These are phyloP conservation scores for Pyrocoelia pectoralis DNA, from an alignment of 2,888 invertebrate genomes.

Conservation along the genomic window DNA sequence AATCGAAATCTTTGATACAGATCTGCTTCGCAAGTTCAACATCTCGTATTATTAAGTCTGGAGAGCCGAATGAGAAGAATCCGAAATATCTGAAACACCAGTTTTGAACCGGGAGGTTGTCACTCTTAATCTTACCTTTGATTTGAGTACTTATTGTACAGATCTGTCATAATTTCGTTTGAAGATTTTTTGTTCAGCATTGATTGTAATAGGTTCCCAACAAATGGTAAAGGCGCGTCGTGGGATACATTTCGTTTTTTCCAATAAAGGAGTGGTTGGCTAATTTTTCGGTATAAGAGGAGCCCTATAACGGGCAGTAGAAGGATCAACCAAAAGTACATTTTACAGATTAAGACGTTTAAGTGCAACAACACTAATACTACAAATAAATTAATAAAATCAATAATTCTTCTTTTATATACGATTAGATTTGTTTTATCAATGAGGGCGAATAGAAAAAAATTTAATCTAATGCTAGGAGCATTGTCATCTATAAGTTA, in stretches of 20 bases:
- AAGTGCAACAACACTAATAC: too few species aligned
- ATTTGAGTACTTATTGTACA: neutral
- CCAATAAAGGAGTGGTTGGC: too few species aligned
- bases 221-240: neutral
- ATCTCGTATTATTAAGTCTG: neutral
- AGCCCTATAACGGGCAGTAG: neutral
- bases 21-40: neutral
- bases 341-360: too few species aligned
- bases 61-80: neutral
- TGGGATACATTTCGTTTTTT: too few species aligned
- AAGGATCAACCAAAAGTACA: too few species aligned
- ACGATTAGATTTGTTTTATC: too few species aligned
- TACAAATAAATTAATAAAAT: too few species aligned
- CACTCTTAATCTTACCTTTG: neutral
- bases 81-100: neutral
- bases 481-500: too few species aligned
- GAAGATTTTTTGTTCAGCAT: neutral
- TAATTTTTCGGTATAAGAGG: neutral
- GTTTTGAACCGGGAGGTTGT: neutral
- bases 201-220: neutral
- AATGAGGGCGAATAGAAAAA: too few species aligned
- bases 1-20: neutral
- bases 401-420: too few species aligned
- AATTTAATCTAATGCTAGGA: too few species aligned
- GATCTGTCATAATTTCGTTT: neutral